Evolutionary conservation across 2,888 invertebrate species (phyloP).

Genomic region (Drosophila birchii): DNA sequence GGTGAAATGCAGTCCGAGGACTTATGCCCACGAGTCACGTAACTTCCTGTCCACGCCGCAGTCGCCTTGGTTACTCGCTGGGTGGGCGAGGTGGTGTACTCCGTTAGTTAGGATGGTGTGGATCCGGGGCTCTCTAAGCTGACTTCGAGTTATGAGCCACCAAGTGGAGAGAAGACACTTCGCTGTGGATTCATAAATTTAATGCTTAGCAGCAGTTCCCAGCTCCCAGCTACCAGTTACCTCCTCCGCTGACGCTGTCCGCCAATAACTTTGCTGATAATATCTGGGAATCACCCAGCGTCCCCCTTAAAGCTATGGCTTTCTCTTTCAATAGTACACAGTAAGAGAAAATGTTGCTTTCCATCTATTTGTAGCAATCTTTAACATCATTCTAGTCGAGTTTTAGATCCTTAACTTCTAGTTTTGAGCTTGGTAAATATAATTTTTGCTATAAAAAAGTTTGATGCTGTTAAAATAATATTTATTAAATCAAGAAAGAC

Average conservation of each 20-base stretch:
- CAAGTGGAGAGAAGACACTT: constrained; percentile 49
- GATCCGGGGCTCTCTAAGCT: constrained; percentile 35
- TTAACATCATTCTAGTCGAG: not conserved
- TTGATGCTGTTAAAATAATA: not conserved
- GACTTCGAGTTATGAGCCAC: constrained; percentile 46
- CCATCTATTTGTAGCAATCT: too few species aligned
- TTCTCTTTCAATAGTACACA: constrained; percentile 48
- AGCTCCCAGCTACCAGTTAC: not conserved
- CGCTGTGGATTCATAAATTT: constrained; percentile 74
- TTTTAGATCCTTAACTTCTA: not conserved
- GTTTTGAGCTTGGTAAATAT: not conserved
- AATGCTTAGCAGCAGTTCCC: constrained; percentile 66
- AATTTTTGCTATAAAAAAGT: not conserved
- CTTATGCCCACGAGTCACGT: constrained; percentile 76
- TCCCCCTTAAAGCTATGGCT: constrained; percentile 25
- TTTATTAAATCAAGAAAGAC: too few species aligned
- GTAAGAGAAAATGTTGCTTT: constrained; percentile 1
- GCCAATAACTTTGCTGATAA: constrained; percentile 76
- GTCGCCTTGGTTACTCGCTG: constrained; percentile 29
- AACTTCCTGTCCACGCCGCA: constrained; percentile 68
- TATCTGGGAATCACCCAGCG: constrained; percentile 72
- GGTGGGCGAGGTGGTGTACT: constrained; percentile 1
- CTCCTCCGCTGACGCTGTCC: constrained; percentile 21
- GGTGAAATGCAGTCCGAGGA: constrained; percentile 53
- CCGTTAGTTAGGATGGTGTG: constrained; percentile 17